A percentile compares a stretch with the other conserved stretches of the same genome.
Conservation (phyloP, 2,888 invertebrate species). For the Temnothorax rugatulus region DNA sequence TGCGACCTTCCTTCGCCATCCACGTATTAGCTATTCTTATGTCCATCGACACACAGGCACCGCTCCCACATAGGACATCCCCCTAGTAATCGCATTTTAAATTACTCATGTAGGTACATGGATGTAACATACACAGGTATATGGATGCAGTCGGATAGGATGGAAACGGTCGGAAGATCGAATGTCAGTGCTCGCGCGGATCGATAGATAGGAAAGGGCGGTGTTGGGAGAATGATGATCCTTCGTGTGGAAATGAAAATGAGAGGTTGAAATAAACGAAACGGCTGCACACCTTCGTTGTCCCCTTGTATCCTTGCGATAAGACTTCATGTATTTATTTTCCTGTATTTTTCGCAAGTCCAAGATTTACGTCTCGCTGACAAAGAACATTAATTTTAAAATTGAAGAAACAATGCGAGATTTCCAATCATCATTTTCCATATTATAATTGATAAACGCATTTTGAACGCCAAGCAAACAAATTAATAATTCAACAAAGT, state of each 20-base stretch:
- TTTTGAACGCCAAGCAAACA: background rate
- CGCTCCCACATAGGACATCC: conserved; percentile 79
- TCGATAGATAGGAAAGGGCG: conserved; percentile 58
- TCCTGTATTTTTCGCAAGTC: background rate
- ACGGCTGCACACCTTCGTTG: background rate
- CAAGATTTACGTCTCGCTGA: background rate
- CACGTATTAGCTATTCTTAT: conserved; percentile 84
- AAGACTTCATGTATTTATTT: background rate
- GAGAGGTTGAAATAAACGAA: conserved; percentile 35
- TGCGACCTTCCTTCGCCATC: conserved; percentile 71
- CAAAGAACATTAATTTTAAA: background rate
- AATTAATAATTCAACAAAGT: conserved; percentile 2
- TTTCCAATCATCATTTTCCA: background rate
- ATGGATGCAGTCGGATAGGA: conserved; percentile 30
- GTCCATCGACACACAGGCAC: conserved; percentile 81
- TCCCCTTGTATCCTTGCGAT: background rate
- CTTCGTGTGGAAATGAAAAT: conserved; percentile 48
- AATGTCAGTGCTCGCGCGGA: conserved; percentile 68
- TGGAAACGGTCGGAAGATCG: conserved; percentile 73
- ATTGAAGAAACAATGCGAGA: background rate
- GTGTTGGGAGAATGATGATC: conserved; percentile 44
- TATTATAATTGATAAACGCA: background rate
- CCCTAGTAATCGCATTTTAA: conserved; percentile 83
- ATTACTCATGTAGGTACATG: conserved; percentile 78
- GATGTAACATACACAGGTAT: conserved; percentile 46